Evolutionary conservation across 2,113 vertebrate genomes (phyloP).

Genomic region (Gobiocypris rarus): DNA sequence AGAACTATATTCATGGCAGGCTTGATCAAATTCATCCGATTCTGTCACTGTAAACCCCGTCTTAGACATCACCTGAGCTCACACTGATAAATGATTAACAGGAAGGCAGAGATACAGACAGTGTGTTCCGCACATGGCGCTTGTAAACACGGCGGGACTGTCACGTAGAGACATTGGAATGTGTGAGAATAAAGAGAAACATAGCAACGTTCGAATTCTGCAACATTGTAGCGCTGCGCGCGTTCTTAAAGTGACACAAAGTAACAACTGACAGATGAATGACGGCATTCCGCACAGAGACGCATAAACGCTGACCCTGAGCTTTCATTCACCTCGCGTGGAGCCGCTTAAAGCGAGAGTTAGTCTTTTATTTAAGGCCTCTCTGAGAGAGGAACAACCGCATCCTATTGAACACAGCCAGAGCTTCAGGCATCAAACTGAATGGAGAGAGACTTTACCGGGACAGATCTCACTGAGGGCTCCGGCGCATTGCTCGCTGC

Average conservation of each 20-base stretch:
- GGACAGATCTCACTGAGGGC: constrained; percentile 73
- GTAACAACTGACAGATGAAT: neutral
- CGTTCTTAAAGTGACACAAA: constrained; percentile 13
- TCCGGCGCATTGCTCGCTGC: constrained; percentile 78
- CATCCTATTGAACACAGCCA: constrained; percentile 79
- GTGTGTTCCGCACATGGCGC: neutral
- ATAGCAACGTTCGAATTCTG: neutral
- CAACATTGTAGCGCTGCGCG: neutral
- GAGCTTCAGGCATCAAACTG: constrained; percentile 65
- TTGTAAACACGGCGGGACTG: constrained; percentile 18
- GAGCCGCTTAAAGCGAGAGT: neutral
- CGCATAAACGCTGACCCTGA: neutral
- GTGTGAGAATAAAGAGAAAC: neutral
- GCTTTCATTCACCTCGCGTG: neutral
- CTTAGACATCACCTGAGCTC: neutral
- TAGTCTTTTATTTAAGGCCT: constrained; percentile 68
- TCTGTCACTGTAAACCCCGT: neutral
- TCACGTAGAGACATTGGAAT: neutral
- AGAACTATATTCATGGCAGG: too few species aligned
- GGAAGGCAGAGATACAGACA: neutral
- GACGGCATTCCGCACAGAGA: neutral
- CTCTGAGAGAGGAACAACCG: constrained; percentile 78
- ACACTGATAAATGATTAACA: neutral
- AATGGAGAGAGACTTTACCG: constrained; percentile 76
- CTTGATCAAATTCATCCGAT: too few species aligned